Evolutionary conservation across 2,113 vertebrate species (phyloP), one percentile per base, ranked within the genome.

Genomic region (Podarcis raffonei): DNA sequence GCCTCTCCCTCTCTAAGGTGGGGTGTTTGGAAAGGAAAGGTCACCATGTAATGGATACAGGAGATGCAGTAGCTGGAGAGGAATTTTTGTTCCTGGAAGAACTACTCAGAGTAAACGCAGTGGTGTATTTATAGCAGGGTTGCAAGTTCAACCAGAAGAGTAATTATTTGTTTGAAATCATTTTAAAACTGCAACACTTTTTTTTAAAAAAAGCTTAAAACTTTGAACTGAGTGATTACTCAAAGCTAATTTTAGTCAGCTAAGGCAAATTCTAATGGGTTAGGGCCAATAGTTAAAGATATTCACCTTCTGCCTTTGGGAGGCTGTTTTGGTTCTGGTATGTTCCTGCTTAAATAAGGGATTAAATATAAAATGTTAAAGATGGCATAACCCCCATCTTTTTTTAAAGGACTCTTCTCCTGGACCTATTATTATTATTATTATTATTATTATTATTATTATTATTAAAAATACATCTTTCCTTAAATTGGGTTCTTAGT

Each of bases 1-100:
- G 12, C 18, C 59, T 25, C 72, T 53, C 35, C 57, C 65, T 42
- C 65, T 42, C 65, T 42, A 7, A 22, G 35, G 25, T 5, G 15
- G 25, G 23, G 18, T 83, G 66, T 91, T 89, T 85, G 84, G 85
- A 89, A 91, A 77, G 59, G 72, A 89, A 89, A 89, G 68, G 35
- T 89, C 71, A 88, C 1, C 18, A 82, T 88, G 62, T 89, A 90
- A 81, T 1, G 1, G 9, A 3, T 83, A 78, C 20, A 65, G 48
- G 88, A 72, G 85, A 85, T 71, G 48, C 2, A 11, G n/a, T 76
- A 32, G 81, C 30, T 86, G 65, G 68, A 42, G 57, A 74, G 74
- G 85, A 91, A 8, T 65, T 86, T 83, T 12, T 77, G 48, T 88
- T 94, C 87, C 72, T 68, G 74, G 53, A 88, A 83, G 65, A 91